These are phyloP conservation scores for Drosophila niveifrons DNA, from an alignment of 2,888 invertebrate genomes.

Conservation along the genomic window DNA sequence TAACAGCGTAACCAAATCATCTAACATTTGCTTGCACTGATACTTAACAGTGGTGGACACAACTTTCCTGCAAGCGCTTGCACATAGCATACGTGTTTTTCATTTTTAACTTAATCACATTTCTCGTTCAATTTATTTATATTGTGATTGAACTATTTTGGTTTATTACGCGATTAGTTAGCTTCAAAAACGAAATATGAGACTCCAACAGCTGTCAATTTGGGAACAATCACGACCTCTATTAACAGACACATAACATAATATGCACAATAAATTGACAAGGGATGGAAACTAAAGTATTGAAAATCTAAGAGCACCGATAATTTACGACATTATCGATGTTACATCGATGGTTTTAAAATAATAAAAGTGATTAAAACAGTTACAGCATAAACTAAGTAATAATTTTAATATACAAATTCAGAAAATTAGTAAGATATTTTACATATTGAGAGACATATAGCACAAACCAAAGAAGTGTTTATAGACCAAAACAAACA, in stretches of 20 bases:
- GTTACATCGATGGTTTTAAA: too few species aligned
- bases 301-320: not conserved
- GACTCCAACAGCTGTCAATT: slow-evolving; percentile 12
- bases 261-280: not conserved
- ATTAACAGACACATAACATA: slow-evolving; percentile 12
- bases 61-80: slow-evolving; percentile 1
- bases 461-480: too few species aligned
- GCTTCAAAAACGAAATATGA: not conserved
- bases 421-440: too few species aligned
- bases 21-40: slow-evolving; percentile 16
- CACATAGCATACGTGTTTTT: not conserved
- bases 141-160: not conserved
- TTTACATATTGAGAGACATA: too few species aligned
- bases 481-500: too few species aligned
- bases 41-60: slow-evolving; percentile 12
- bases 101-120: not conserved
- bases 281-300: not conserved
- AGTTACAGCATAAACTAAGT: too few species aligned
- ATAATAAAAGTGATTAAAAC: too few species aligned
- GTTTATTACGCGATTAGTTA: slow-evolving; percentile 1
- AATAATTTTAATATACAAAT: too few species aligned
- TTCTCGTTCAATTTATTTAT: not conserved
- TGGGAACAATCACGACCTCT: slow-evolving; percentile 8
- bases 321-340: not conserved
- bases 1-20: slow-evolving; percentile 23